Conservation (phyloP, 1,140 invertebrate genomes). For the Musca domestica region DNA sequence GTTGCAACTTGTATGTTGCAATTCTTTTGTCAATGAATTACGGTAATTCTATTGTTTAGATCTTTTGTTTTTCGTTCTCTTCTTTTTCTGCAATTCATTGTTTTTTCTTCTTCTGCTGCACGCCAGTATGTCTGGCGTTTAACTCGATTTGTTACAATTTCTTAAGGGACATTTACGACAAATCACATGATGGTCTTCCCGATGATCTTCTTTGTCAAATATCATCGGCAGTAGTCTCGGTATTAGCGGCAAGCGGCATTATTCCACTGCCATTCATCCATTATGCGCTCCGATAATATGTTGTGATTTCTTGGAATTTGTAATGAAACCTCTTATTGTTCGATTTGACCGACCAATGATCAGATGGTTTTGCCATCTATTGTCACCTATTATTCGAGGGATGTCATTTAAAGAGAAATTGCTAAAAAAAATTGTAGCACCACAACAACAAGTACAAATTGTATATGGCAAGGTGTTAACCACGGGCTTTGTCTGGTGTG, state of each 20-base stretch:
- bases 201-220: too few relatives aligned
- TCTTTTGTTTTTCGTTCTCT: neutral
- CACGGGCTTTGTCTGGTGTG: too few relatives aligned
- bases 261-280: too few relatives aligned
- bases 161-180: neutral
- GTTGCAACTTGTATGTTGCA: conserved; percentile 5
- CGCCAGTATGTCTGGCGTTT: neutral
- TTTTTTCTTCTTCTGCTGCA: neutral
- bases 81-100: conserved; percentile 9
- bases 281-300: neutral
- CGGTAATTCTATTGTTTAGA: conserved; percentile 13
- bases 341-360: neutral
- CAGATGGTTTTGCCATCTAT: neutral
- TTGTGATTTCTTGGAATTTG: conserved; percentile 19
- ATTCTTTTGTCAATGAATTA: conserved; percentile 24
- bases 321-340: neutral
- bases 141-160: conserved; percentile 20
- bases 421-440: neutral
- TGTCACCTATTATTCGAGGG: neutral
- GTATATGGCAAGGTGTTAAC: conserved; percentile 5
- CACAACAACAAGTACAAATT: neutral
- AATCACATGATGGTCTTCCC: too few relatives aligned
- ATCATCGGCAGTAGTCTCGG: neutral
- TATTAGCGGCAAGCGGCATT: neutral
- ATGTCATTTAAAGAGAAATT: conserved; percentile 12